Evolutionary conservation across 2,113 vertebrate species (phyloP).

Genomic region (Otocyon megalotis): DNA sequence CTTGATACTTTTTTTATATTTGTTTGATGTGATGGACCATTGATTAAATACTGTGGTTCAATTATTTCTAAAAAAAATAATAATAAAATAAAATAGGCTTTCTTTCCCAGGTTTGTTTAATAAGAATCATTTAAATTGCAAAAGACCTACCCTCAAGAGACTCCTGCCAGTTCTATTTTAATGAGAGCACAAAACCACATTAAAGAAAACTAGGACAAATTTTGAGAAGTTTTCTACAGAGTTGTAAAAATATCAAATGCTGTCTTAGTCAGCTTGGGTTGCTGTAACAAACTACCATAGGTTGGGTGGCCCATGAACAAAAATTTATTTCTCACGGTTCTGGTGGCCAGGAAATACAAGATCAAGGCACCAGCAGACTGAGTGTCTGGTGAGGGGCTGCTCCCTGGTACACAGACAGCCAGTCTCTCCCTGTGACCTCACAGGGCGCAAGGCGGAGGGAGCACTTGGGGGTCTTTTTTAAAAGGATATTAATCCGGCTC

Average conservation of each 20-base stretch:
- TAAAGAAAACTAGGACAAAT: constrained; percentile 59
- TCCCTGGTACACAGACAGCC: neutral
- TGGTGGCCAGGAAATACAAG: neutral
- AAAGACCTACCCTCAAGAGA: constrained; percentile 41
- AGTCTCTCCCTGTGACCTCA: neutral
- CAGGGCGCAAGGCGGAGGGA: neutral
- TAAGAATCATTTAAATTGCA: constrained; percentile 73
- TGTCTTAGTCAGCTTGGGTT: neutral
- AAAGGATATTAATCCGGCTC: neutral
- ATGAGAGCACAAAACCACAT: constrained; percentile 62
- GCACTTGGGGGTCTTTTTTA: neutral
- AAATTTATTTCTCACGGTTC: neutral
- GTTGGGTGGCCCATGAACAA: neutral
- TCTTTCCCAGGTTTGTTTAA: constrained; percentile 56
- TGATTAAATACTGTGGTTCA: constrained; percentile 61
- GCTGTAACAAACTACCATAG: constrained; percentile 15
- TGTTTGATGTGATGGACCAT: constrained; percentile 58
- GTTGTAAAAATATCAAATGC: constrained; percentile 31
- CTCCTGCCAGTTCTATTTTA: constrained; percentile 50
- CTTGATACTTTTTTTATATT: neutral
- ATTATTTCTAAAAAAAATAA: constrained; percentile 58
- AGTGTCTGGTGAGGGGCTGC: neutral
- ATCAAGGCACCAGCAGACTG: neutral
- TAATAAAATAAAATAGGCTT: constrained; percentile 51
- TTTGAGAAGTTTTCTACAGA: constrained; percentile 61